A percentile compares a stretch with the other conserved stretches of the same genome.
These are phyloP conservation scores for Telenomus remus DNA, from an alignment of 1,140 invertebrate species.

Conservation along the genomic window DNA sequence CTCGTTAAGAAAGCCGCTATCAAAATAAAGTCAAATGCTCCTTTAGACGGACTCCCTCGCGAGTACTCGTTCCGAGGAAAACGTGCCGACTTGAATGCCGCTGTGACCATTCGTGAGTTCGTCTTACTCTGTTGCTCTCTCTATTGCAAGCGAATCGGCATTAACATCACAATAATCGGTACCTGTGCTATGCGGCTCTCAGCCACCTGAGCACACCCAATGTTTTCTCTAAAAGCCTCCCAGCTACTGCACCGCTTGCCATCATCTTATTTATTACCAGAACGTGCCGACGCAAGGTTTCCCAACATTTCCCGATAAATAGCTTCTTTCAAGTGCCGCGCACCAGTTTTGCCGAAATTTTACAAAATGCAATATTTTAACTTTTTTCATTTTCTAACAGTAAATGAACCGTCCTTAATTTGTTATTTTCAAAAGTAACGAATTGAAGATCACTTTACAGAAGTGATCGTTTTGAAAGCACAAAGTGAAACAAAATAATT, in stretches of 20 bases:
- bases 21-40: constrained; percentile 49
- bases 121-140: constrained; percentile 19
- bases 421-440: no score
- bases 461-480: no score
- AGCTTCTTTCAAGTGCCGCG: constrained; percentile 39
- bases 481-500: no score
- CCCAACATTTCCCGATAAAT: constrained; percentile 50
- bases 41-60: constrained; percentile 31
- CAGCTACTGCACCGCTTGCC: constrained; percentile 47
- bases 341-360: constrained; percentile 29
- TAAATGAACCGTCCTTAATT: no score
- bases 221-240: constrained; percentile 43
- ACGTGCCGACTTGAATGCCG: constrained; percentile 67
- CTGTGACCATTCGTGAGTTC: constrained; percentile 64
- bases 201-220: constrained; percentile 44
- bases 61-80: constrained; percentile 47
- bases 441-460: no score
- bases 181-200: constrained; percentile 61
- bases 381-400: neutral
- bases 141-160: constrained; percentile 54
- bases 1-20: constrained; percentile 51
- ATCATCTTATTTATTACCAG: constrained; percentile 65
- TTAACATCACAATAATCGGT: constrained; percentile 71
- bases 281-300: constrained; percentile 67
- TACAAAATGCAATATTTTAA: neutral